Evolutionary conservation across 2,113 vertebrate genomes (phyloP).

Genomic region (Mus pahari): DNA sequence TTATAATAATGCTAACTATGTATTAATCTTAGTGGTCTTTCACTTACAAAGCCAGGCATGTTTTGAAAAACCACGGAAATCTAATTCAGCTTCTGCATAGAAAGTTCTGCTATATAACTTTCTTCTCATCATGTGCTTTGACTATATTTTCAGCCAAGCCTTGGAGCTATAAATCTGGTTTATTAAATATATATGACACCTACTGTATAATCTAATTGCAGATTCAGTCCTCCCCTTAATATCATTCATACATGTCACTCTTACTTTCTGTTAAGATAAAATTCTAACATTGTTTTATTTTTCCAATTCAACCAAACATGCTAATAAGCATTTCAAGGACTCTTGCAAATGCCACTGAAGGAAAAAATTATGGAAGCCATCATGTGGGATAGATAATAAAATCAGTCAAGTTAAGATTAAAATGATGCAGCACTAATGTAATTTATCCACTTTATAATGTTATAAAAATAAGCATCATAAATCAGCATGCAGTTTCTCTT

Average conservation of each 20-base stretch:
- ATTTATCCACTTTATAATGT: constrained; percentile 58
- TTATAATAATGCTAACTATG: not conserved
- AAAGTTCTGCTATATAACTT: not conserved
- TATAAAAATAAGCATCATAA: constrained; percentile 57
- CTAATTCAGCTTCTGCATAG: not conserved
- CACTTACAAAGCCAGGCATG: not conserved
- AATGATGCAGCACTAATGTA: constrained; percentile 48
- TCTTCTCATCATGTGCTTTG: not conserved
- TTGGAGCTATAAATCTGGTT: constrained; percentile 7
- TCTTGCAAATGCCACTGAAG: not conserved
- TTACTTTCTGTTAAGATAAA: constrained; percentile 30
- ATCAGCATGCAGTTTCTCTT: constrained; percentile 45
- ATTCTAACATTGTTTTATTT: not conserved
- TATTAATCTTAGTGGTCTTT: not conserved
- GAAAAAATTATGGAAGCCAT: constrained; percentile 14
- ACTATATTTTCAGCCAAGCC: constrained; percentile 16
- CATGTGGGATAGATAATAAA: constrained; percentile 48
- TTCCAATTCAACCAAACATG: constrained; percentile 14
- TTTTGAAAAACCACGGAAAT: not conserved
- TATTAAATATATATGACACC: not conserved
- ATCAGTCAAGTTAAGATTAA: constrained; percentile 43
- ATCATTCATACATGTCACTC: not conserved
- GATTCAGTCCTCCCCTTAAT: not conserved
- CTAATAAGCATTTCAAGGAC: constrained; percentile 42
- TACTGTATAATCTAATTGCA: not conserved